Evolutionary conservation across 2,888 invertebrate genomes (phyloP).

Genomic region (Aplocera efformata): DNA sequence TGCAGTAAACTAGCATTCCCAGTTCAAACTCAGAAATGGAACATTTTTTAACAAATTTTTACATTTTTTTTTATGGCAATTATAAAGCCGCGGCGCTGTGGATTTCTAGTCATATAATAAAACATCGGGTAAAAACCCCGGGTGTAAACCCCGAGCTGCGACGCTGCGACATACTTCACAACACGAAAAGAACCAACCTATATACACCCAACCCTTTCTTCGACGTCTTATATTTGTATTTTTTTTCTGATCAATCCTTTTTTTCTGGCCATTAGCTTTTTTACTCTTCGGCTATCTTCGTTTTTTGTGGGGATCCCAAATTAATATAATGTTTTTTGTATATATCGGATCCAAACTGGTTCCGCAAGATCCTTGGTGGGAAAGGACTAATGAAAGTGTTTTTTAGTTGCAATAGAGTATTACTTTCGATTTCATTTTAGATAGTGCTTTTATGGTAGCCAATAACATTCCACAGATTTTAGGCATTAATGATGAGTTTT

Average conservation of each 20-base stretch:
- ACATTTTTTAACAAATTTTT: too few relatives aligned
- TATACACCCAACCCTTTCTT: constrained; percentile 68
- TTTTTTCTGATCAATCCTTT: constrained; percentile 64
- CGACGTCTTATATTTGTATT: constrained; percentile 46
- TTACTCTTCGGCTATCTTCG: constrained; percentile 65
- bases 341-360: constrained; percentile 68
- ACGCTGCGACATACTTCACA: neutral
- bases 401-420: constrained; percentile 51
- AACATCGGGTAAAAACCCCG: too few relatives aligned
- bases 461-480: neutral
- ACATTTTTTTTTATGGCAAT: too few relatives aligned
- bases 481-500: too few relatives aligned
- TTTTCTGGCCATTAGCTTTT: constrained; percentile 77
- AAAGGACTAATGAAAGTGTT: constrained; percentile 76
- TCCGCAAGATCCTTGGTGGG: constrained; percentile 56
- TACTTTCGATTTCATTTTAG: constrained; percentile 66
- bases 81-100: too few relatives aligned
- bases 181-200: constrained; percentile 54
- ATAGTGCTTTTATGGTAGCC: neutral
- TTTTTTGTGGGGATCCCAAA: constrained; percentile 79
- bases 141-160: too few relatives aligned
- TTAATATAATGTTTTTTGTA: constrained; percentile 75
- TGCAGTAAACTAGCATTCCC: too few relatives aligned
- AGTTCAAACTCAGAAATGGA: too few relatives aligned
- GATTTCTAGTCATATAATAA: too few relatives aligned